These are phyloP conservation scores for Thunnus thynnus DNA, from an alignment of 2,113 vertebrate genomes.

Conservation along the genomic window DNA sequence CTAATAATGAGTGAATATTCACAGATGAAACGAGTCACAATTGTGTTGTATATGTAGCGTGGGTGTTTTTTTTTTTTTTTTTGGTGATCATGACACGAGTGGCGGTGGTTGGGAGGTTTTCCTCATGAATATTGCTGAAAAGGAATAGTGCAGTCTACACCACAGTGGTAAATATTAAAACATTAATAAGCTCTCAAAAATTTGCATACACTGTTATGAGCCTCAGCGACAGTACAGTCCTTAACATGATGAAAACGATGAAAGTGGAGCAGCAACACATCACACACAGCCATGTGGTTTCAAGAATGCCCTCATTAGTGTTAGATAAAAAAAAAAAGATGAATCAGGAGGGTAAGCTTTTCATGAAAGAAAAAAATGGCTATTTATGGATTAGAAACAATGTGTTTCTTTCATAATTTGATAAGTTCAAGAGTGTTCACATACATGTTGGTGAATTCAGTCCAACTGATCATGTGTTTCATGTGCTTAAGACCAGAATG, in stretches of 20 bases:
- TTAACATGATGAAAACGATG: slow-evolving; percentile 27
- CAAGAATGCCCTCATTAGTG: not conserved
- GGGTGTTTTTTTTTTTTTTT: slow-evolving; percentile 15
- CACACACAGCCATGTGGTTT: not conserved
- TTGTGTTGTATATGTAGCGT: slow-evolving; percentile 7
- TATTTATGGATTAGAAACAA: not conserved
- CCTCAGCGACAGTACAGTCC: not conserved
- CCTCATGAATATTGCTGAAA: slow-evolving; percentile 39
- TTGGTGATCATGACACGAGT: not conserved
- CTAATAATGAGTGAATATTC: not conserved
- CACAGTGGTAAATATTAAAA: slow-evolving; percentile 36
- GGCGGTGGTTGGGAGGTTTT: not conserved
- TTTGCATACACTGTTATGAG: slow-evolving; percentile 4
- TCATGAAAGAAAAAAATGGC: not conserved
- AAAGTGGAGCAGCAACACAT: slow-evolving; percentile 26
- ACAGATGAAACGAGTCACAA: not conserved
- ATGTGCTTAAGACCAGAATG: not conserved
- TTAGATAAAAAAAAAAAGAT: not conserved
- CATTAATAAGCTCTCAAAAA: slow-evolving; percentile 41
- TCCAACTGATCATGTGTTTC: not conserved
- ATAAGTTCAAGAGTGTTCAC: not conserved
- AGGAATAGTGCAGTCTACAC: not conserved
- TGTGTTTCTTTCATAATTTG: not conserved
- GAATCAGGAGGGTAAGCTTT: too few relatives aligned
- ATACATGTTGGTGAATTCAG: not conserved